phyloP scores from a whole-genome alignment of 2,888 invertebrate genomes.

The Rotaria magnacalcarata region DNA sequence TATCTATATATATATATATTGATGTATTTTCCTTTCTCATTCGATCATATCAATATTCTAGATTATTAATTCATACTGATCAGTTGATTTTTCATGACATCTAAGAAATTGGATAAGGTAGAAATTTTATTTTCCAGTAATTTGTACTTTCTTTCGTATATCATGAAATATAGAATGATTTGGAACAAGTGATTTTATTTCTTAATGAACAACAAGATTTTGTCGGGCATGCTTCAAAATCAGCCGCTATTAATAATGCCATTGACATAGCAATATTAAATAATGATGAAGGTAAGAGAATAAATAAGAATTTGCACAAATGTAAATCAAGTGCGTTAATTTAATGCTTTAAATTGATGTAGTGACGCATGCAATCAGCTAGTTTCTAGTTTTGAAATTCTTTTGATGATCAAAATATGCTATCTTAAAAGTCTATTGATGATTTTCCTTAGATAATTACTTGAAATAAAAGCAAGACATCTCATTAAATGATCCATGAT shows the following conservation, averaged over 20 bases:
- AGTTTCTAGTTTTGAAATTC: too few species aligned
- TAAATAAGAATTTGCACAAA: background rate
- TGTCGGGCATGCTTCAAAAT: background rate
- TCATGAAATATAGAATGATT: background rate
- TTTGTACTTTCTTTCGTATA: background rate
- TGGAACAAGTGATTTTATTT: background rate
- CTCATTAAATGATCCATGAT: too few species aligned
- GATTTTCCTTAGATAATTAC: too few species aligned
- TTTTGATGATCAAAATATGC: too few species aligned
- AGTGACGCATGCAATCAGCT: too few species aligned
- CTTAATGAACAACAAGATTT: background rate
- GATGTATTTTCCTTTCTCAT: background rate
- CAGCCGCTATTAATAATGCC: background rate
- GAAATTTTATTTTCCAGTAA: background rate
- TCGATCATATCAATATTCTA: background rate
- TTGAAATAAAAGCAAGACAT: too few species aligned
- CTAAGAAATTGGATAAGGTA: background rate
- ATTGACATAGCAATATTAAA: background rate
- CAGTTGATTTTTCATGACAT: background rate
- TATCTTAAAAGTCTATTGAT: too few species aligned
- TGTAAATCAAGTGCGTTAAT: too few species aligned
- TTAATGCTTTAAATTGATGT: too few species aligned
- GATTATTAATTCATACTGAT: background rate
- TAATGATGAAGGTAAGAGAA: background rate
- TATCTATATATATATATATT: background rate